A percentile compares a stretch with the other conserved stretches of the same genome.
These are phyloP conservation scores for Pachypanchax playfairii DNA, from an alignment of 2,113 vertebrate genomes.

Conservation along the genomic window DNA sequence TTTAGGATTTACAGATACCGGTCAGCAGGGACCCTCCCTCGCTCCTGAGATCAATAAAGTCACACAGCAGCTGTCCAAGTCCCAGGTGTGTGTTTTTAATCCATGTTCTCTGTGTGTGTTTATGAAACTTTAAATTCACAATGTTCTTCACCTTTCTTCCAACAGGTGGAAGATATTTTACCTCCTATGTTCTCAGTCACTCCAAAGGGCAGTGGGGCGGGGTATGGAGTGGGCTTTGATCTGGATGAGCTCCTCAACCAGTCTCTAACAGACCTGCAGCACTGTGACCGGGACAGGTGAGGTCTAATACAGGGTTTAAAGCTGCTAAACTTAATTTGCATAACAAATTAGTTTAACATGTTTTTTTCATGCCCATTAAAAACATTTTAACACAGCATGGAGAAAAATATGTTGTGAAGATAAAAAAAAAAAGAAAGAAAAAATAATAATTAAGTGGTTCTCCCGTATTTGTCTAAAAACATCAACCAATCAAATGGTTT, in stretches of 20 bases:
- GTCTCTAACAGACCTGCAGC: slow-evolving; percentile 84
- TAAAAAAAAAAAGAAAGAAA: no score
- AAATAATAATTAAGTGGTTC: no score
- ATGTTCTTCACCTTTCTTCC: slow-evolving; percentile 4
- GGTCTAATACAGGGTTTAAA: background rate
- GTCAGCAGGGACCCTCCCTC: slow-evolving; percentile 70
- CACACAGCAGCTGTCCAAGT: slow-evolving; percentile 92
- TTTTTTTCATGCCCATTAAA: no score
- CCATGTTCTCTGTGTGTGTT: background rate
- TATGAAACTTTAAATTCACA: slow-evolving; percentile 15
- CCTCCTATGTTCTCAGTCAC: slow-evolving; percentile 91
- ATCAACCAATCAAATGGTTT: no score
- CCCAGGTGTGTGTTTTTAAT: slow-evolving; percentile 80
- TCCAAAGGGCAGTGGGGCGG: slow-evolving; percentile 90
- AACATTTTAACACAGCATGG: no score
- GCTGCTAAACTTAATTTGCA: no score
- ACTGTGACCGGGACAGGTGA: slow-evolving; percentile 83
- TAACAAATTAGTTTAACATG: no score
- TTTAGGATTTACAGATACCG: slow-evolving; percentile 67
- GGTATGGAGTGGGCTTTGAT: slow-evolving; percentile 90
- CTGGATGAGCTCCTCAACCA: slow-evolving; percentile 90
- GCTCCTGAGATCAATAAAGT: slow-evolving; percentile 88
- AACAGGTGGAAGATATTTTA: slow-evolving; percentile 88
- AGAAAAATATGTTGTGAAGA: no score
- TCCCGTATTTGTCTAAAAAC: no score